These are phyloP conservation scores for Metacarcinus magister DNA, from an alignment of 2,888 invertebrate genomes.

Conservation along the genomic window DNA sequence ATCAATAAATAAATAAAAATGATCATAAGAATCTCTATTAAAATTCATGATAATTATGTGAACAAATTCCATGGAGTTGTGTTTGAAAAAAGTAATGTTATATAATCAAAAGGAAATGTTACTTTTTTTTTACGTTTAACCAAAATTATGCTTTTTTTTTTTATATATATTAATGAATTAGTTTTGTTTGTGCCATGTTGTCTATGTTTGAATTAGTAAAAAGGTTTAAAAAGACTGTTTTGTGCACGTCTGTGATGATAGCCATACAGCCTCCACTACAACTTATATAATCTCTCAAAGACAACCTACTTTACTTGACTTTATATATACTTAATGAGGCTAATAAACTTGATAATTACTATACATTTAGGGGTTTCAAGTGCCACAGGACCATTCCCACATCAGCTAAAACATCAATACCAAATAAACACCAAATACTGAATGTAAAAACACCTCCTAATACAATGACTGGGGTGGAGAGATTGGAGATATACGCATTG, in stretches of 20 bases:
- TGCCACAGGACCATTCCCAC: neutral
- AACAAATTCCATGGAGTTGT: neutral
- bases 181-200: neutral
- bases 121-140: neutral
- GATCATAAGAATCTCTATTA: neutral
- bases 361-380: neutral
- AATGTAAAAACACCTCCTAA: neutral
- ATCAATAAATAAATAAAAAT: neutral
- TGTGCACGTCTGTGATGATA: neutral
- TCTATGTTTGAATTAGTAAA: neutral
- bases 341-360: neutral
- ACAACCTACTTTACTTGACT: neutral
- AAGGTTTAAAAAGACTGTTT: neutral
- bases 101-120: neutral
- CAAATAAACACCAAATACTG: constrained; percentile 40
- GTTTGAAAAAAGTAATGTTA: neutral
- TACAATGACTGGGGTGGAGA: constrained; percentile 9
- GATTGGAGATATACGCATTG: neutral
- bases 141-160: neutral
- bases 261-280: neutral
- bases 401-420: constrained; percentile 37
- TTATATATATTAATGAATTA: too few relatives aligned
- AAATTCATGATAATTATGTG: neutral
- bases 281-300: neutral
- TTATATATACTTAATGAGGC: neutral